Evolutionary conservation across 2,888 invertebrate genomes (phyloP), one percentile per base, ranked within the genome.

Genomic region (Entomobrya multifasciata): DNA sequence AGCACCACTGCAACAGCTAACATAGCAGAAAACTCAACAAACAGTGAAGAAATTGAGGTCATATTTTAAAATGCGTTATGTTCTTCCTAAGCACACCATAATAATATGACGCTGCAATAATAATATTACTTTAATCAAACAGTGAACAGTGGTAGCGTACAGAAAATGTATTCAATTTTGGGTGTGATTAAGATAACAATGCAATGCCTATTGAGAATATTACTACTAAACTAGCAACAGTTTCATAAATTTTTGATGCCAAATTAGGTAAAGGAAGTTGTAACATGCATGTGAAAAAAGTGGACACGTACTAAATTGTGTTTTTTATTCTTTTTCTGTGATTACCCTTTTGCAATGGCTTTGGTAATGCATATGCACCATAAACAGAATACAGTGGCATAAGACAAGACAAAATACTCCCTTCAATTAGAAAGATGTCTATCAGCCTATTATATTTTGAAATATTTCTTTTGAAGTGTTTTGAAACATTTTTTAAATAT

Each of bases 251-350:
- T 84, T 77, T n/a, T 65, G 52, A 67, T 67, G 84, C 84, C 84
- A 84, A 84, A 84, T 84, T 84, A 77, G 84, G 84, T 77, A 77
- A 67, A 77, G 84, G 84, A 84, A 84, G 84, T 77, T 67, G 77
- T 57, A 65, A 65, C 36, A 65, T 20, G 55, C 25, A 67, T 3
- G 20, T 57, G 57, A 57, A 22, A 57, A 80, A 22, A 49, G 70
- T 44, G 57, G n/a, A 79, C 67, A 47, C 47, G 44, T 44, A 47
- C 67, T 47, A 52, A n/a, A 52, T 6, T 70, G 44, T 13, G 41
- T 70, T 13, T 22, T 47, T 20, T 47, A 70, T 70, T 70, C 44
- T 20, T 67, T 70, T 15, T 57, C 25, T 11, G 0, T 25, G 57
- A 57, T 74, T 76, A 52, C 76, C 82, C 76, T 74, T 82, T 83